Percentiles rank a stretch among this genome's conserved stretches.
phyloP scores from a whole-genome alignment of 2,888 invertebrate genomes.

The Norana najaformis region DNA sequence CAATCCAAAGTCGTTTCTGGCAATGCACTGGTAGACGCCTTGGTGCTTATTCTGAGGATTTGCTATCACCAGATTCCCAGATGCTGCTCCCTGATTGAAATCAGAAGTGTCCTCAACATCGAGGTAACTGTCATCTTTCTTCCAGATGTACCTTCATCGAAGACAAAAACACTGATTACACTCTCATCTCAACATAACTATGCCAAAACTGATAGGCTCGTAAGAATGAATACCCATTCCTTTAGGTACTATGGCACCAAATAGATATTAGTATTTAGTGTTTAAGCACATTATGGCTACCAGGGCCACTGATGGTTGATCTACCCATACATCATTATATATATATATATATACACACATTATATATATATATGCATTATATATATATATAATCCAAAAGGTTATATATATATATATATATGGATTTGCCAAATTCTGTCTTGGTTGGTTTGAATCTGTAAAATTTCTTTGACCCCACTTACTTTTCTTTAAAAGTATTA shows the following conservation, averaged over 20 bases:
- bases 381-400: too few relatives aligned
- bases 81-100: slow-evolving; percentile 61
- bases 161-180: background rate
- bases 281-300: too few relatives aligned
- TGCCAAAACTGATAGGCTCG: background rate
- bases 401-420: too few relatives aligned
- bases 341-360: too few relatives aligned
- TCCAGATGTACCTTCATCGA: slow-evolving; percentile 4
- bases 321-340: too few relatives aligned
- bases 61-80: slow-evolving; percentile 88
- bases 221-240: too few relatives aligned
- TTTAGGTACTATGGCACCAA: background rate
- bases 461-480: background rate
- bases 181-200: too few relatives aligned
- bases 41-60: slow-evolving; percentile 86
- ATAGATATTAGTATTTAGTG: too few relatives aligned
- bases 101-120: background rate
- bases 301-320: too few relatives aligned
- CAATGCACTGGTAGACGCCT: slow-evolving; percentile 93
- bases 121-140: slow-evolving; percentile 15
- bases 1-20: slow-evolving; percentile 59
- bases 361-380: too few relatives aligned
- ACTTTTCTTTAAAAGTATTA: background rate
- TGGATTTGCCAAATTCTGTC: background rate
- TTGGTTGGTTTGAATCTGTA: background rate